Percentiles rank a stretch among this genome's conserved stretches.
phyloP scores from a whole-genome alignment of 2,113 vertebrate species.

The Fulmarus glacialis region DNA sequence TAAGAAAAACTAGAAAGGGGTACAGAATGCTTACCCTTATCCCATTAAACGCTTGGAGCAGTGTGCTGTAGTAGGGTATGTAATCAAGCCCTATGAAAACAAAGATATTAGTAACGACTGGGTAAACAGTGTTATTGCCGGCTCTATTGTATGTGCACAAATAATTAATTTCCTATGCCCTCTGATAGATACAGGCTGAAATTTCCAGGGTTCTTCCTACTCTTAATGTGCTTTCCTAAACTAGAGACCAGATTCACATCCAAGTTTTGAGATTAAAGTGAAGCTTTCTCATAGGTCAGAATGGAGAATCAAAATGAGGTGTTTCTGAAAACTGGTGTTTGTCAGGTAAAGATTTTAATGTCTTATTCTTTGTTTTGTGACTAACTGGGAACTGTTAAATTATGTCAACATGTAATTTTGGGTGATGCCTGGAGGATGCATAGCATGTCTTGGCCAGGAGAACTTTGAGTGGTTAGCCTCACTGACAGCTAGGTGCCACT shows the following conservation, averaged over 20 bases:
- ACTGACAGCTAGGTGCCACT: conserved; percentile 67
- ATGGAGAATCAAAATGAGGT: neutral
- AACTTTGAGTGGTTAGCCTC: accelerated
- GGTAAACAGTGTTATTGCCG: neutral
- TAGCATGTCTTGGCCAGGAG: too few relatives aligned
- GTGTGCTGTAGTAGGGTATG: accelerated
- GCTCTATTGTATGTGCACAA: neutral
- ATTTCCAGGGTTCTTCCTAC: neutral
- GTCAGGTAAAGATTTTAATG: neutral
- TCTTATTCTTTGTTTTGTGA: neutral
- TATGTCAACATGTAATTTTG: neutral
- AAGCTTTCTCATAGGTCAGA: neutral
- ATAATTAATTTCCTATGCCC: neutral
- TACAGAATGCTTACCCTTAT: neutral
- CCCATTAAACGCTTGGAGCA: accelerated
- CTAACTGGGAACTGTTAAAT: accelerated
- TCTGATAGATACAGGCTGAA: neutral
- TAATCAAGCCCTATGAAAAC: neutral
- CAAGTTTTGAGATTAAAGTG: accelerated
- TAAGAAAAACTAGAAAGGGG: neutral
- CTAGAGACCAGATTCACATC: neutral
- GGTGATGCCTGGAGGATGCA: neutral
- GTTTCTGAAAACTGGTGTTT: neutral
- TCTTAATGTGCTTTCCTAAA: neutral
- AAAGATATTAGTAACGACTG: neutral